Conservation (phyloP, 2,888 invertebrate species). For the Leptinotarsa rubiginosa region DNA sequence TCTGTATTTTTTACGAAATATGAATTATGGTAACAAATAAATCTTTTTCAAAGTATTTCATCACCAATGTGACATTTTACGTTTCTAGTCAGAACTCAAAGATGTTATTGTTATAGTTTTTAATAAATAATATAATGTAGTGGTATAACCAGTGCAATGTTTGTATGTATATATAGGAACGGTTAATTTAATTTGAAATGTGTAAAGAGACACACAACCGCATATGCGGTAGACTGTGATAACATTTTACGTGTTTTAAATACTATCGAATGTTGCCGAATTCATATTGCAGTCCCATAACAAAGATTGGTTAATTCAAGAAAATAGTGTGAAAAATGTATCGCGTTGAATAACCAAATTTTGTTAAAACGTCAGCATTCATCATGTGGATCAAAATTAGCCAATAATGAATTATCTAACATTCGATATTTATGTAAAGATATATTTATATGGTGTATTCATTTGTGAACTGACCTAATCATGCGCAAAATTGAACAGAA, state of each 20-base stretch:
- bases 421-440: slow-evolving; percentile 4
- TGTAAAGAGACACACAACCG: slow-evolving; percentile 60
- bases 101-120: slow-evolving; percentile 41
- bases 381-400: too few relatives aligned
- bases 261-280: slow-evolving; percentile 33
- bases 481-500: background rate
- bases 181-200: slow-evolving; percentile 56
- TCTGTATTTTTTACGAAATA: too few relatives aligned
- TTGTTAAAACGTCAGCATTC: too few relatives aligned
- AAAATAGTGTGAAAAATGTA: too few relatives aligned
- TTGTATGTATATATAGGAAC: slow-evolving; percentile 52
- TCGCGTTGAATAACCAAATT: too few relatives aligned
- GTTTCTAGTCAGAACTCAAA: slow-evolving; percentile 47
- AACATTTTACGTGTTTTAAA: slow-evolving; percentile 59
- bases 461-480: background rate
- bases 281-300: background rate
- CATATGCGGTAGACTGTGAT: slow-evolving; percentile 62
- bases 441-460: slow-evolving; percentile 4
- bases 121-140: slow-evolving; percentile 35
- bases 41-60: slow-evolving; percentile 3
- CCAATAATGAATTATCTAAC: background rate
- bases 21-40: background rate
- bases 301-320: background rate
- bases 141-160: slow-evolving; percentile 56
- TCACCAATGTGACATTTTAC: slow-evolving; percentile 26